A percentile compares a stretch with the other conserved stretches of the same genome.
phyloP scores from a whole-genome alignment of 2,888 invertebrate species.

The Theodoxus fluviatilis region DNA sequence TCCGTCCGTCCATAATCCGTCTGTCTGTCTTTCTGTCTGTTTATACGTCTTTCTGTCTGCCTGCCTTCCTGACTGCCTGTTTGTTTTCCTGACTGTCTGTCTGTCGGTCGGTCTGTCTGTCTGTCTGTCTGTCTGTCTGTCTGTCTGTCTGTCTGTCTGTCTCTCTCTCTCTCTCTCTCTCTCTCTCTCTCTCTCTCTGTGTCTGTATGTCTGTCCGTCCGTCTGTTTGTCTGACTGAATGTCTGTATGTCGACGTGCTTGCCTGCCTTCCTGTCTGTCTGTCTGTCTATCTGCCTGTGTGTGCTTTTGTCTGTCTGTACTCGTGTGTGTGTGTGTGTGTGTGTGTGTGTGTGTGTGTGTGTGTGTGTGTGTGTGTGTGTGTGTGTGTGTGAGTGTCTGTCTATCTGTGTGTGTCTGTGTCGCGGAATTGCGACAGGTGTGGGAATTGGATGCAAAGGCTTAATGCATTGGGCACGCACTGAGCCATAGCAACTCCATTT shows the following conservation, averaged over 20 bases:
- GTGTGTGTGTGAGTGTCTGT: constrained; percentile 7
- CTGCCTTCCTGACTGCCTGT: constrained; percentile 19
- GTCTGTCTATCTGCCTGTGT: not conserved
- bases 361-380: not conserved
- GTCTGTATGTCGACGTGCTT: constrained; percentile 6
- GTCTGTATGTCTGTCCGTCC: constrained; percentile 4
- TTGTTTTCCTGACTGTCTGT: not conserved
- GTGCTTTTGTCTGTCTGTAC: not conserved
- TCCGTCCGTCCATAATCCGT: not conserved
- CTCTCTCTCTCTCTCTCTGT: not conserved
- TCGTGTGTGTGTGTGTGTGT: constrained; percentile 4
- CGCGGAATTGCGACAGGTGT: not conserved
- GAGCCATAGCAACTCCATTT: too few relatives aligned
- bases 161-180: constrained; percentile 1
- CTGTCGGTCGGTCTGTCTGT: not conserved
- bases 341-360: constrained; percentile 15
- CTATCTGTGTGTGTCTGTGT: not conserved
- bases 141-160: not conserved
- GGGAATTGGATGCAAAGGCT: not conserved
- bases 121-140: not conserved
- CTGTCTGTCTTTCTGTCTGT: not conserved
- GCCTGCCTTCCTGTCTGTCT: constrained; percentile 4
- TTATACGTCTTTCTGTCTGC: too few relatives aligned
- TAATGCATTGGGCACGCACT: too few relatives aligned
- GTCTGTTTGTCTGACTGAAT: not conserved